Percentiles rank a stretch among this genome's conserved stretches.
Evolutionary conservation across 2,113 vertebrate genomes (phyloP).

Genomic region (Theropithecus gelada): DNA sequence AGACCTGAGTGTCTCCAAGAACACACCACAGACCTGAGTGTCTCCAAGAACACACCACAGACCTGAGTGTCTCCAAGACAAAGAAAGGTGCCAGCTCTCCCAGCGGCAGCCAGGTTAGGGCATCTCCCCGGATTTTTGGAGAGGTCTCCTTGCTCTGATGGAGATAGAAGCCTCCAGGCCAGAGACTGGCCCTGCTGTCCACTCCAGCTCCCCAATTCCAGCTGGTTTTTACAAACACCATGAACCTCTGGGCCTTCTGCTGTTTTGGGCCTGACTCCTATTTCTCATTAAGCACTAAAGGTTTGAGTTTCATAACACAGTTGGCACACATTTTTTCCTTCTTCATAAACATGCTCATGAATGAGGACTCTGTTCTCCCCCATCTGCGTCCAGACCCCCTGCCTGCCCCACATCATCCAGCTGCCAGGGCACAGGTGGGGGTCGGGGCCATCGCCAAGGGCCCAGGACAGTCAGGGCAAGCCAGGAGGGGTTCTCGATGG

Average conservation of each 20-base stretch:
- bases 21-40: fast-evolving
- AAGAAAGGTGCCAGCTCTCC: not conserved
- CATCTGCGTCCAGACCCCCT: not conserved
- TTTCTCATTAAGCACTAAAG: constrained; percentile 23
- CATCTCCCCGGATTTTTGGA: fast-evolving
- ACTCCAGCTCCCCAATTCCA: not conserved
- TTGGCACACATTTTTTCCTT: constrained; percentile 59
- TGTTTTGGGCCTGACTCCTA: constrained; percentile 40
- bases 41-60: not conserved
- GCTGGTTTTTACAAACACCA: constrained; percentile 58
- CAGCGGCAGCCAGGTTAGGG: too few relatives aligned
- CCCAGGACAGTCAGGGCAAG: not conserved
- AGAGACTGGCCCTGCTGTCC: not conserved
- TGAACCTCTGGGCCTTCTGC: constrained; percentile 51
- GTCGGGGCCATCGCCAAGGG: not conserved
- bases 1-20: not conserved
- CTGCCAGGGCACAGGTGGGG: not conserved
- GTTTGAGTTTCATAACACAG: constrained; percentile 73
- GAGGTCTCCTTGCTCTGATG: not conserved
- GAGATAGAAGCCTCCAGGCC: not conserved
- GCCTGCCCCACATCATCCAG: not conserved
- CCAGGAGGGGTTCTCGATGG: fast-evolving
- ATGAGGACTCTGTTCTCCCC: constrained; percentile 49
- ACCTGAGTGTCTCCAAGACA: not conserved
- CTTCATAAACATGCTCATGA: constrained; percentile 49